Base-by-base conservation (phyloP, 2,113 vertebrate species). In the Dicrurus megarhynchus region DNA sequence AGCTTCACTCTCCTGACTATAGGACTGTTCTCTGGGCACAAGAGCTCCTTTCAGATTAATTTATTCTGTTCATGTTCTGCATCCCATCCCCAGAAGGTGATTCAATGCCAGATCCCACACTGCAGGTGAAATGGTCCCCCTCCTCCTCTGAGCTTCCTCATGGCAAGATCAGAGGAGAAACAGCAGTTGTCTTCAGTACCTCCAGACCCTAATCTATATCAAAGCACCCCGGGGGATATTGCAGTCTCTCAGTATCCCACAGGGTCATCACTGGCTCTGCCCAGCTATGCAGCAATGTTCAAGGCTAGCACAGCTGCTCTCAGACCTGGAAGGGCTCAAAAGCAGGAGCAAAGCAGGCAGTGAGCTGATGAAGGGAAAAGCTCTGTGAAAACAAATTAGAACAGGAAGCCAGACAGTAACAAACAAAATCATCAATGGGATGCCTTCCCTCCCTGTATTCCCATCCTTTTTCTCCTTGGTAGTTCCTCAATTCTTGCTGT, bases 1-100 rank as follows among this genome's bases (percentile, higher is more conserved):
- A 95, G 87, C 64, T 94, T 96, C 88, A 8, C 88, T 96, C 41
- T 79, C 84, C 80, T 90, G 88, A 53, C 76, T 96, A 10, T n/a
- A 64, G 92, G 79, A 61, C 93, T 92, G 91, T 91, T 91, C 74
- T 89, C 91, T 95, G 85, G 82, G 95, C 85, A 94, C 79, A 96
- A 70, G 90, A 95, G 68, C 95, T 95, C 37, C 68, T 96, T 93
- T 90, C 47, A 92, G 76, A 96, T 84, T 37, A 60, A 88, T 94
- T 96, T 95, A 92, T 97, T 96, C 93, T 89, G 76, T 60, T 95
- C 52, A 35, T 68, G 37, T 88, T 92, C 90, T 90, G 47, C 56
- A 92, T 91, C 73, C 60, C 65, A 82, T 84, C 28, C 57, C 65
- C 76, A 90, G 20, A 67, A 93, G 56, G 80, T 94, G 86, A 94